These are phyloP conservation scores for Leptosomus discolor DNA, from an alignment of 2,113 vertebrate genomes.

Conservation along the genomic window DNA sequence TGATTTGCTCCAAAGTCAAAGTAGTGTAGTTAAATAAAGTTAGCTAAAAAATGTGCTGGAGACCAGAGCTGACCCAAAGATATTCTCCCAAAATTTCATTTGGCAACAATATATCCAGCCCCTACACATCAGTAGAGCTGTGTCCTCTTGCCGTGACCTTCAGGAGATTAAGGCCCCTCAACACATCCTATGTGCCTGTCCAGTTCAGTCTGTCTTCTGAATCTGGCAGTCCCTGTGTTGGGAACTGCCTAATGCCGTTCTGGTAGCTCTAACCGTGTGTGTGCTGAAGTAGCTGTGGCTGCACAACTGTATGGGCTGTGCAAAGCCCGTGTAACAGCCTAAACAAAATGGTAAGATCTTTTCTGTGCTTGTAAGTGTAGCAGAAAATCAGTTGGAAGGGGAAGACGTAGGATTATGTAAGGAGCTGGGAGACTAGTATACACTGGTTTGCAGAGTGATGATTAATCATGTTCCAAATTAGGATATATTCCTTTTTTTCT, in stretches of 20 bases:
- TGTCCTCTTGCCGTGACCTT: neutral
- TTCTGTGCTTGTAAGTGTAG: neutral
- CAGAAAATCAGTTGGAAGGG: neutral
- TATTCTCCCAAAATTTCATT: neutral
- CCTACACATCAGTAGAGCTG: neutral
- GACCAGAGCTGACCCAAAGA: neutral
- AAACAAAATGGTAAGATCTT: neutral
- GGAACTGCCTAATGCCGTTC: neutral
- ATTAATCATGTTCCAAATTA: neutral
- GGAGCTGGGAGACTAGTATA: neutral
- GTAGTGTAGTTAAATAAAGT: neutral
- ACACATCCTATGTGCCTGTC: neutral
- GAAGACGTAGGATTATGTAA: neutral
- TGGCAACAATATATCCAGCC: neutral
- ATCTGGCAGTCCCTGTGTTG: neutral
- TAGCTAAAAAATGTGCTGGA: neutral
- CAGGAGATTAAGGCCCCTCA: neutral
- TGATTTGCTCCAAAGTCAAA: neutral
- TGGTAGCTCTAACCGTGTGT: neutral
- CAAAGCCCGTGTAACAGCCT: neutral
- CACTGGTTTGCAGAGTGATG: neutral
- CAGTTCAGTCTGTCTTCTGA: neutral
- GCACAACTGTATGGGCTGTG: neutral
- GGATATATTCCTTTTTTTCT: neutral
- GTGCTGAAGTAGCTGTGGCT: neutral